These are phyloP conservation scores for Pontoporia blainvillei DNA, from an alignment of 2,113 vertebrate species.

Conservation along the genomic window DNA sequence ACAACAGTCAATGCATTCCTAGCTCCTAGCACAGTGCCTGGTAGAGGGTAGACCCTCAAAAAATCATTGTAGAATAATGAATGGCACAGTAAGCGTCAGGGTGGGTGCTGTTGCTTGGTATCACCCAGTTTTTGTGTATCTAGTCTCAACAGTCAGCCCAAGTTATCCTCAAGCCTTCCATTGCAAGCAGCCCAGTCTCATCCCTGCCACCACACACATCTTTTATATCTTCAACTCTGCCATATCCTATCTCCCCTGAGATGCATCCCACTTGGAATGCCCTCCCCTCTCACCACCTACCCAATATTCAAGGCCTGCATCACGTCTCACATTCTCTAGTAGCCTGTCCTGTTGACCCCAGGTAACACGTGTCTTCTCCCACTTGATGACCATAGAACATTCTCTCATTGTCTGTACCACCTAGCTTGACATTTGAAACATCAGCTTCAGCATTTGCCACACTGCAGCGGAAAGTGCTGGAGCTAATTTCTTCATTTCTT, in stretches of 20 bases:
- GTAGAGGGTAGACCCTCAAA: too few relatives aligned
- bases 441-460: background rate
- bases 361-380: background rate
- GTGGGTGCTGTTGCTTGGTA: too few relatives aligned
- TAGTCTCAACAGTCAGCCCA: too few relatives aligned
- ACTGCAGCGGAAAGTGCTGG: background rate
- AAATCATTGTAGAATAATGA: background rate
- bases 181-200: too few relatives aligned
- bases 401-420: background rate
- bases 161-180: too few relatives aligned
- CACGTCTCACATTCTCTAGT: background rate
- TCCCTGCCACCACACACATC: too few relatives aligned
- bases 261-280: too few relatives aligned
- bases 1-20: background rate
- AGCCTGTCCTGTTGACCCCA: background rate
- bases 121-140: too few relatives aligned
- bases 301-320: background rate
- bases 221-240: background rate
- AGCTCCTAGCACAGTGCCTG: background rate
- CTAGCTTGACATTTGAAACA: background rate
- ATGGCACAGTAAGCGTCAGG: too few relatives aligned
- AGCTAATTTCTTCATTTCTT: background rate
- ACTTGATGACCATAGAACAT: background rate
- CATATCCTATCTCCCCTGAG: too few relatives aligned
- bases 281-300: too few relatives aligned